Conservation (phyloP, 2,888 invertebrate species). For the Caenorhabditis sp. region DNA sequence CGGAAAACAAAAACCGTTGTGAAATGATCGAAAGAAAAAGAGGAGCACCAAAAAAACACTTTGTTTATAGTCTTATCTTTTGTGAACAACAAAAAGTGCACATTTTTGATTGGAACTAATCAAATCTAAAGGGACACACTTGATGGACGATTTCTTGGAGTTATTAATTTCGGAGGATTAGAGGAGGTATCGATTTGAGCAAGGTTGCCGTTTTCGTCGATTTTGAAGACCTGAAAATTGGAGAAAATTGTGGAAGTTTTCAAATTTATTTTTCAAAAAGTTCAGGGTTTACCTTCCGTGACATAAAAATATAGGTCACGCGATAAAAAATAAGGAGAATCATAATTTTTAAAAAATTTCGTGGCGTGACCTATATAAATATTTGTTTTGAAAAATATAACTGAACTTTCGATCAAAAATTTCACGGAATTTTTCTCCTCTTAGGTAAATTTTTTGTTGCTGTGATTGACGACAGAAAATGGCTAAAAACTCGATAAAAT, state of each 20-base stretch:
- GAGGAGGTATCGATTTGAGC: not conserved
- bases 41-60: not conserved
- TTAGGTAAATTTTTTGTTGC: too few species aligned
- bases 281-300: too few species aligned
- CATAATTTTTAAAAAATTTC: too few species aligned
- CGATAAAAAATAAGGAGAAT: too few species aligned
- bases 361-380: too few species aligned
- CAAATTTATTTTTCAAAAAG: not conserved
- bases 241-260: not conserved
- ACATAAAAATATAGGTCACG: too few species aligned
- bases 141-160: conserved; percentile 41
- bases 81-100: not conserved
- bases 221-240: conserved; percentile 9
- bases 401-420: too few species aligned
- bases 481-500: too few species aligned
- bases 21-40: not conserved
- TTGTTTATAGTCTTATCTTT: not conserved
- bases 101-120: too few species aligned
- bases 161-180: conserved; percentile 9
- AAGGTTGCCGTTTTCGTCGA: not conserved
- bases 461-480: too few species aligned
- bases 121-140: not conserved
- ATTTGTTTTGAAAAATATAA: too few species aligned
- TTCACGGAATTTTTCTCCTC: too few species aligned
- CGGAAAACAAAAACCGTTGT: not conserved